Conservation (phyloP, 2,113 vertebrate species). For the Callaeas wilsoni region DNA sequence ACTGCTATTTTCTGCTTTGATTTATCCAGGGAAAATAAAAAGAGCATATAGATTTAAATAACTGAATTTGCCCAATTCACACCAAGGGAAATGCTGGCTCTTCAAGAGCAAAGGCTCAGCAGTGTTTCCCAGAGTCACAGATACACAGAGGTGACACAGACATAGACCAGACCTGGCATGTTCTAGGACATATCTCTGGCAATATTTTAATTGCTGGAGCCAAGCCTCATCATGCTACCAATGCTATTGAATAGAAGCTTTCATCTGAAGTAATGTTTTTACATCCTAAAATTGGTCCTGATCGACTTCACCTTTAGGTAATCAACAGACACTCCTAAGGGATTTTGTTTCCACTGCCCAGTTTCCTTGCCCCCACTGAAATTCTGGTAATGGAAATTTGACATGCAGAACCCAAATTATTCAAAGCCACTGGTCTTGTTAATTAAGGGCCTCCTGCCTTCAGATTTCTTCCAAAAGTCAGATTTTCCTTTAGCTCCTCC, state of each 20-base stretch:
- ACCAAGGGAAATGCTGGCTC: not conserved
- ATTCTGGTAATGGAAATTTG: not conserved
- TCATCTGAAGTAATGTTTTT: not conserved
- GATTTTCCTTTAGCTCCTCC: constrained; percentile 14
- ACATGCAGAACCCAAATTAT: not conserved
- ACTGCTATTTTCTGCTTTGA: not conserved
- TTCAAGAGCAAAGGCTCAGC: not conserved
- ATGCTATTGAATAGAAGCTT: not conserved
- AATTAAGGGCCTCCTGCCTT: not conserved
- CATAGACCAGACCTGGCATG: not conserved
- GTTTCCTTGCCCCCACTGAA: not conserved
- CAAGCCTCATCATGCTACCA: not conserved
- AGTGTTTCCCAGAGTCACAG: not conserved
- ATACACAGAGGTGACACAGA: not conserved
- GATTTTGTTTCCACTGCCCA: not conserved
- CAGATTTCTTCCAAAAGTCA: constrained; percentile 10
- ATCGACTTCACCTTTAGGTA: not conserved
- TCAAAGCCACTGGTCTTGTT: not conserved
- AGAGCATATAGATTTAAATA: not conserved
- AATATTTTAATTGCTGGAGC: not conserved
- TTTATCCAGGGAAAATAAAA: not conserved
- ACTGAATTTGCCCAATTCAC: not conserved
- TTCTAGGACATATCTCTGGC: not conserved
- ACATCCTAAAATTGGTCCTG: not conserved
- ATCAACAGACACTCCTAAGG: not conserved